Base-by-base conservation (phyloP, 2,113 vertebrate genomes). In the Eulemur rufifrons region DNA sequence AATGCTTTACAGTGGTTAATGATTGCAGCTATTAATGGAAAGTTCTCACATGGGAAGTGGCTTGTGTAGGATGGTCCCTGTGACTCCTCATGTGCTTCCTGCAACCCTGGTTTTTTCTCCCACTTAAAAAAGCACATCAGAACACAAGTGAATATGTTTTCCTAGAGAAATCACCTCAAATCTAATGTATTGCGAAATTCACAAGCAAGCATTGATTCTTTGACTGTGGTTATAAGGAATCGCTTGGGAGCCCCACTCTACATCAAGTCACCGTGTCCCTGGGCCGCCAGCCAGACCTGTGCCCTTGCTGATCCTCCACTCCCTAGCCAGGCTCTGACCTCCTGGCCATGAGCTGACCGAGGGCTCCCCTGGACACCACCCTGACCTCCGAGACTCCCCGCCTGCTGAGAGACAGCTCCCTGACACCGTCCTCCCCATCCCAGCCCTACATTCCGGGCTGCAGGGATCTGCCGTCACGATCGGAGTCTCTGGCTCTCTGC, bases 371-470 rank as follows among this genome's bases (percentile, higher is more conserved):
- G 45, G 56, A n/a, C 37, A 20, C 37, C 3, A 32, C 68, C 8
- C 13, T 66, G 47, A 61, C 50, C 56, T 68, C 39, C n/a, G 69
- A 25, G 59, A 56, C n/a, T 25, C 90, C 47, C 18, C 15, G 39
- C 25, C 69, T 42, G 23, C 66, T 76, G 27, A 74, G n/a, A 66
- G 18, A 71, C 25, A 59, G 50, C 39, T 29, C 56, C 47, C 47
- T 14, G 50, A 39, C 47, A 21, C 80, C 5, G 25, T 15, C 54
- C 10, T 56, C n/a, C 10, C 2, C 1, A 0, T 37, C 0, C 8
- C n/a, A 27, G 20, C 8, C 37, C 42, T 6, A 0, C n/a, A n/a
- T 18, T n/a, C 69, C 39, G 3, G 3, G 7, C 8, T 68, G 45
- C 23, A 2, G 0, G 2, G 50, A 84, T 54, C 20, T 25, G 42